Evolutionary conservation across 2,888 invertebrate genomes (phyloP).

Genomic region (Scotopteryx bipunctaria): DNA sequence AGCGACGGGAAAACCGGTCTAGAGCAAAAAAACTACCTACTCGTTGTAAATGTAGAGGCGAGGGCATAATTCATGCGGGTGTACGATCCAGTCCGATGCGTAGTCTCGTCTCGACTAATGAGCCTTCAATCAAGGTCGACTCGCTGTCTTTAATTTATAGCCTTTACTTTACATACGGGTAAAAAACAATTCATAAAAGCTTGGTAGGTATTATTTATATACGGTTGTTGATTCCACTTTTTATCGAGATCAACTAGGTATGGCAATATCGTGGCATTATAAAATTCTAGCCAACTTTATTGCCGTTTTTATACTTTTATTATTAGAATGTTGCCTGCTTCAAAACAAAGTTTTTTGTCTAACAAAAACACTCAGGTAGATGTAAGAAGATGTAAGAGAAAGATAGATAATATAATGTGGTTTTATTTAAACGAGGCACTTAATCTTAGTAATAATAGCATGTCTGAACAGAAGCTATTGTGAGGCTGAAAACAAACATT

Average conservation of each 20-base stretch:
- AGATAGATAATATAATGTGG: slow-evolving; percentile 28
- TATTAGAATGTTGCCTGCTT: neutral
- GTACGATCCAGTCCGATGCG: slow-evolving; percentile 72
- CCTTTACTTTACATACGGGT: slow-evolving; percentile 36
- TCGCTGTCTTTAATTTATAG: slow-evolving; percentile 58
- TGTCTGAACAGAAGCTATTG: slow-evolving; percentile 71
- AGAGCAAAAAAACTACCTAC: slow-evolving; percentile 62
- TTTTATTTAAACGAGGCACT: slow-evolving; percentile 56
- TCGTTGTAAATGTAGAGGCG: slow-evolving; percentile 56
- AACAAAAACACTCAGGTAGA: slow-evolving; percentile 13
- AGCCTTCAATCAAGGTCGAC: slow-evolving; percentile 80
- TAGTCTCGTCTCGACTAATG: slow-evolving; percentile 69
- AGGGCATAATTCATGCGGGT: slow-evolving; percentile 79
- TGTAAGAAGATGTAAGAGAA: slow-evolving; percentile 38
- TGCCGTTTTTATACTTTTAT: slow-evolving; percentile 5
- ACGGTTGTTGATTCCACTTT: slow-evolving; percentile 20
- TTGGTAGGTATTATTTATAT: slow-evolving; percentile 20
- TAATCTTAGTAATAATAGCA: slow-evolving; percentile 67
- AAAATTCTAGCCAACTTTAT: slow-evolving; percentile 10
- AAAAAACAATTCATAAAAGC: slow-evolving; percentile 29
- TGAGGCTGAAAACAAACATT: slow-evolving; percentile 77
- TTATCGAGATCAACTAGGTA: slow-evolving; percentile 14
- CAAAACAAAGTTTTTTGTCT: neutral
- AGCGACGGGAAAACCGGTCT: slow-evolving; percentile 69
- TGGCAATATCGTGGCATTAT: slow-evolving; percentile 3